Evolutionary conservation across 2,888 invertebrate genomes (phyloP).

Genomic region (Lysandra coridon): DNA sequence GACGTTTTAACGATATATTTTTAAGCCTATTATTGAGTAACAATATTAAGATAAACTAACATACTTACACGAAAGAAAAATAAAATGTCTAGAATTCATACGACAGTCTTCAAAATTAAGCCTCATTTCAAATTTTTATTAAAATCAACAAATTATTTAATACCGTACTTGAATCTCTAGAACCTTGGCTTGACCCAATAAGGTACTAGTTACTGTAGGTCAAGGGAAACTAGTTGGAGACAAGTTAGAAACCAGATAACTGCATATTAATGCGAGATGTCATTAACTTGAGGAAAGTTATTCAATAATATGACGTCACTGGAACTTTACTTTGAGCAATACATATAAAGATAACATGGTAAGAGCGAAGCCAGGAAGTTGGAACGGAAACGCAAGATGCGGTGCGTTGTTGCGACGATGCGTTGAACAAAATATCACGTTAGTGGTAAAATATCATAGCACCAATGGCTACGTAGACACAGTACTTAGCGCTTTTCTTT

Average conservation of each 20-base stretch:
- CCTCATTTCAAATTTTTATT: background rate
- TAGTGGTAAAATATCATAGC: no score
- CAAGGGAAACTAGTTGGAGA: background rate
- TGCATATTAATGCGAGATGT: background rate
- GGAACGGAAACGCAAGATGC: no score
- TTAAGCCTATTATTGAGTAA: background rate
- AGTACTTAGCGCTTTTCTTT: no score
- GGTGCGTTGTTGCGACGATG: no score
- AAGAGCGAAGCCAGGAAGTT: no score
- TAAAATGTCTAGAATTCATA: background rate
- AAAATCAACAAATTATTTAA: background rate
- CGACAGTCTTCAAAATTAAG: background rate
- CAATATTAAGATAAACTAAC: background rate
- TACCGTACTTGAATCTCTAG: background rate
- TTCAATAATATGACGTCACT: background rate
- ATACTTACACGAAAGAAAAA: background rate
- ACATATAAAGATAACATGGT: no score
- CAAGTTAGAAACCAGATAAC: constrained; percentile 7
- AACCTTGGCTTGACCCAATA: background rate
- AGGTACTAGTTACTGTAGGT: background rate
- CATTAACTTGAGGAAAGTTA: background rate
- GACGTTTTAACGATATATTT: background rate
- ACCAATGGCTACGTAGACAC: no score
- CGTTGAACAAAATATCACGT: no score
- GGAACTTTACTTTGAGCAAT: background rate